Evolutionary conservation across 2,888 invertebrate species (phyloP).

Genomic region (Glomeris marginata): DNA sequence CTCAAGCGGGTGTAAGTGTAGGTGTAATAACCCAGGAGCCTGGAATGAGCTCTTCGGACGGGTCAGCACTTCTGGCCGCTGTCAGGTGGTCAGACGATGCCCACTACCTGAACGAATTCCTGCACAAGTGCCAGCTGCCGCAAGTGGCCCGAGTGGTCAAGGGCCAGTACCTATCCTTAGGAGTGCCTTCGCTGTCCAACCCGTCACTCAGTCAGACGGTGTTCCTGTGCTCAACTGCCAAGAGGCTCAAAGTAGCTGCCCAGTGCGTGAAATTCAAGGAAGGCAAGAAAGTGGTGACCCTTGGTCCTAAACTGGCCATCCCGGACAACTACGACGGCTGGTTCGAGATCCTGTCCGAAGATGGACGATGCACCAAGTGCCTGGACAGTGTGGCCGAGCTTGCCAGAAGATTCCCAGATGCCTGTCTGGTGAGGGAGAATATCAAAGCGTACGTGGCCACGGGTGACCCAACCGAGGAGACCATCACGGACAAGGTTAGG

Average conservation of each 20-base stretch:
- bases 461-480: slow-evolving; percentile 20
- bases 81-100: slow-evolving; percentile 25
- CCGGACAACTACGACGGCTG: slow-evolving; percentile 82
- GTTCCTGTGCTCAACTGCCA: slow-evolving; percentile 66
- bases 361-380: slow-evolving; percentile 76
- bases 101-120: slow-evolving; percentile 28
- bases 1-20: no score
- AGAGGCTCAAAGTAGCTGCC: slow-evolving; percentile 61
- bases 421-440: slow-evolving; percentile 62
- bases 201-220: slow-evolving; percentile 76
- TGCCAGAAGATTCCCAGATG: slow-evolving; percentile 36
- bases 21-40: no score
- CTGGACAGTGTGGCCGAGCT: slow-evolving; percentile 77
- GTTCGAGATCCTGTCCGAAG: slow-evolving; percentile 86
- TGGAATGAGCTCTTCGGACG: slow-evolving; percentile 7
- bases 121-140: slow-evolving; percentile 40
- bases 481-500: slow-evolving; percentile 31
- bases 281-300: slow-evolving; percentile 50
- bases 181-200: slow-evolving; percentile 72
- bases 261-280: slow-evolving; percentile 66
- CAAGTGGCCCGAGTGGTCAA: slow-evolving; percentile 81
- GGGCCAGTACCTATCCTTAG: slow-evolving; percentile 82
- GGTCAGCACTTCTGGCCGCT: slow-evolving; percentile 15
- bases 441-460: slow-evolving; percentile 43
- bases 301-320: slow-evolving; percentile 65